Conservation (phyloP, 1,140 invertebrate genomes). For the Anoplolepis gracilipes region DNA sequence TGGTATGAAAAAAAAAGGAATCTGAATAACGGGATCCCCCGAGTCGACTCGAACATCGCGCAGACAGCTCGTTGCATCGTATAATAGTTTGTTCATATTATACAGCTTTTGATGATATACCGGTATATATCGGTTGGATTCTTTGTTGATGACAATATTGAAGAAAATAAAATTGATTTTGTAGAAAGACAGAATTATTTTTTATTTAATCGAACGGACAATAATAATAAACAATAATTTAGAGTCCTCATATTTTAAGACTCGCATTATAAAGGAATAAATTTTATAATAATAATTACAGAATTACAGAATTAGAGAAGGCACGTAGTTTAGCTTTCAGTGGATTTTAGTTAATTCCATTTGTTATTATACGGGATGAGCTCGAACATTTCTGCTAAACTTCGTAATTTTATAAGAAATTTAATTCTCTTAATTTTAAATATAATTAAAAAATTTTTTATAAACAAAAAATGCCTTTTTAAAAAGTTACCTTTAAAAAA, state of each 20-base stretch:
- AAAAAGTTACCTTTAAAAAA: too few relatives aligned
- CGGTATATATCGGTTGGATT: not conserved
- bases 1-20: slow-evolving; percentile 20
- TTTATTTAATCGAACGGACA: not conserved
- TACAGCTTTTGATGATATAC: not conserved
- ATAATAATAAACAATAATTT: not conserved
- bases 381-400: too few relatives aligned
- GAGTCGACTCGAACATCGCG: slow-evolving; percentile 20
- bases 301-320: too few relatives aligned
- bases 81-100: not conserved
- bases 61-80: slow-evolving; percentile 2
- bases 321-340: not conserved
- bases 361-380: not conserved
- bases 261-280: not conserved
- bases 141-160: not conserved
- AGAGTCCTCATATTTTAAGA: not conserved
- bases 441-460: too few relatives aligned
- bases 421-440: too few relatives aligned
- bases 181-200: not conserved
- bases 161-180: not conserved
- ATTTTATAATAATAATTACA: not conserved
- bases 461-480: too few relatives aligned
- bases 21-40: not conserved
- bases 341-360: not conserved
- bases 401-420: too few relatives aligned